Evolutionary conservation across 2,797 vertebrate genomes (phyloP), one percentile per base, ranked within the genome.

Genomic region (Hippopotamyrus pictus): DNA sequence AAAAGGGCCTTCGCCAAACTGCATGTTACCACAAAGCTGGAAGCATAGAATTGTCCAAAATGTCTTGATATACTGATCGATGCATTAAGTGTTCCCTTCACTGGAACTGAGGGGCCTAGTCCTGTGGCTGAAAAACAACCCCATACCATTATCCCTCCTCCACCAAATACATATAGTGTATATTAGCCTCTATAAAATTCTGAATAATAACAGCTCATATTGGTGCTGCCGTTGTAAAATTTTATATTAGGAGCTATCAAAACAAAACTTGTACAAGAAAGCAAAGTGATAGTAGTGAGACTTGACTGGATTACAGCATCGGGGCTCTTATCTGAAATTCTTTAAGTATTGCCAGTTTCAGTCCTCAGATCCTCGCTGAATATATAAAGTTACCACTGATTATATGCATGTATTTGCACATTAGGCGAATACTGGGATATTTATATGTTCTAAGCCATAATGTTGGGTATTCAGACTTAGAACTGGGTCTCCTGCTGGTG

Each of bases 381-480:
- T n/a, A 50, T 84, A 86, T 89, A 88, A 86, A 91, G 90, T 50
- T 69, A 83, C 29, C 88, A 88, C 91, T 91, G 92, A 93, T 92
- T 89, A 91, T 88, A 11, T 88, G 29, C 90, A 89, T 91, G 91
- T 91, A 88, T 86, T 89, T 54, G 90, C 88, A 62, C 46, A 51
- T 88, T 88, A 62, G 41, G 37, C 76, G 73, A 79, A 83, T 86
- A 48, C 44, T n/a, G 37, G 25, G 90, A 91, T 91, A 91, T 92
- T 92, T 90, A 82, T 89, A 90, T 41, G 79, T 54, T 88, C 87
- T 90, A 84, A 90, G 92, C 88, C 92, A 73, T 89, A 25, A 37
- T 88, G 88, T 89, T 89, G 91, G 86, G 90, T 89, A 90, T 48
- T 76, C 89, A 90, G 51, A 33, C 86, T 65, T 90, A 44, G 51